Base-by-base conservation (phyloP, 2,113 vertebrate genomes). In the Leucosticte australis region DNA sequence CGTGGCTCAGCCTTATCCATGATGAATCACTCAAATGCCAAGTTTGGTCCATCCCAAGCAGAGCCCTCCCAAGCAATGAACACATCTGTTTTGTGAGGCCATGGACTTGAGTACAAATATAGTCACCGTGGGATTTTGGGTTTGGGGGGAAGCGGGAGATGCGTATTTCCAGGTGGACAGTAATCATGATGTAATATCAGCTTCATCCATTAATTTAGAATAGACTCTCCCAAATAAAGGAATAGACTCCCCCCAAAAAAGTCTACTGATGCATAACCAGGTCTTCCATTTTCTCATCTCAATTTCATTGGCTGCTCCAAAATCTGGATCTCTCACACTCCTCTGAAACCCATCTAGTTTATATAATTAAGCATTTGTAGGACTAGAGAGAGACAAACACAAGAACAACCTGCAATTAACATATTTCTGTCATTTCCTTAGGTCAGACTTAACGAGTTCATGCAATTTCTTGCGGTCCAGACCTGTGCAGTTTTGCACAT, bases 201-300 rank as follows among this genome's bases (percentile, higher is more conserved):
- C 27, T 70, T 28, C 8, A 44, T 55, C 56, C 14, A 0, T 30
- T 69, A 19, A 53, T 63, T 80, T 77, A 46, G 39, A 62, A 37
- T 26, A 11, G 57, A 37, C 16, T 39, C 11, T 27, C 24, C 16
- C 16, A 60, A 39, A 60, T 39, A 27, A 39, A 60, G 37, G 10
- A 56, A n/a, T 35, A 15, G 24, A 39, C 59, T 59, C 1, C 57
- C 13, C 37, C 20, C 55, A 62, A 78, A 71, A 18, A 70, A 39
- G 20, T 19, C 6, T 64, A 82, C 0, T 0, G 4, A 24, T 47
- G 8, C 4, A 16, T 28, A 50, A 44, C 20, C 0, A 0, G 2
- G 7, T 46, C 33, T 87, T 55, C 18, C 37, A 56, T 65, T 47
- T 90, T 18, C 28, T 83, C 7, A 69, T 27, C 44, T 76, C 15